phyloP scores from a whole-genome alignment of 1,140 invertebrate genomes.

The Drosophila serrata region DNA sequence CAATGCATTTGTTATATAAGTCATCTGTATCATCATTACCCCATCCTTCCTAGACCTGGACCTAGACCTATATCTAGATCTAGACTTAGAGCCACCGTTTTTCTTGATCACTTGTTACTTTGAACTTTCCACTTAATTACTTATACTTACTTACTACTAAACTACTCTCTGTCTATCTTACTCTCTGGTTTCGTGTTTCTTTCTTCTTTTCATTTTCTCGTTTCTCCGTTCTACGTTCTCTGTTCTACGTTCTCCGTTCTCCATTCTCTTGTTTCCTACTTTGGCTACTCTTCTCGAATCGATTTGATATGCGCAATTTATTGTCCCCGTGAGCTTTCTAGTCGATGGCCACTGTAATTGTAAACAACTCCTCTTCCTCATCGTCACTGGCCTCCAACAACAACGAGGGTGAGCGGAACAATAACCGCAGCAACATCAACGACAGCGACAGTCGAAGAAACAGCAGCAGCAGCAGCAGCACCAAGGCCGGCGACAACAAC shows the following conservation, averaged over 20 bases:
- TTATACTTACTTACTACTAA: slow-evolving; percentile 60
- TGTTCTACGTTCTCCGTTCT: slow-evolving; percentile 20
- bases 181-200: slow-evolving; percentile 68
- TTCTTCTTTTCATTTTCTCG: slow-evolving; percentile 72
- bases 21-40: slow-evolving; percentile 9
- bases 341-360: slow-evolving; percentile 65
- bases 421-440: slow-evolving; percentile 44
- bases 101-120: slow-evolving; percentile 51
- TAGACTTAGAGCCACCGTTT: slow-evolving; percentile 11
- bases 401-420: slow-evolving; percentile 55
- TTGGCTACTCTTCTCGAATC: slow-evolving; percentile 45
- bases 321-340: slow-evolving; percentile 60
- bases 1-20: slow-evolving; percentile 50
- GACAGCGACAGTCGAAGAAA: slow-evolving; percentile 21
- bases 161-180: slow-evolving; percentile 70
- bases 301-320: slow-evolving; percentile 60
- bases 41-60: slow-evolving; percentile 7
- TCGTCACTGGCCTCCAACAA: slow-evolving; percentile 43
- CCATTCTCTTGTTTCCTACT: slow-evolving; percentile 51
- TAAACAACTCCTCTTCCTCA: slow-evolving; percentile 46
- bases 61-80: not conserved
- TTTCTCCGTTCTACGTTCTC: slow-evolving; percentile 61
- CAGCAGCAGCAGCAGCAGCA: slow-evolving; percentile 29
- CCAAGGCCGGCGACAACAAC: slow-evolving; percentile 11
- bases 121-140: slow-evolving; percentile 42